Evolutionary conservation across 2,797 vertebrate species (phyloP), one percentile per base, ranked within the genome.

Genomic region (Lepilemur septentrionalis): DNA sequence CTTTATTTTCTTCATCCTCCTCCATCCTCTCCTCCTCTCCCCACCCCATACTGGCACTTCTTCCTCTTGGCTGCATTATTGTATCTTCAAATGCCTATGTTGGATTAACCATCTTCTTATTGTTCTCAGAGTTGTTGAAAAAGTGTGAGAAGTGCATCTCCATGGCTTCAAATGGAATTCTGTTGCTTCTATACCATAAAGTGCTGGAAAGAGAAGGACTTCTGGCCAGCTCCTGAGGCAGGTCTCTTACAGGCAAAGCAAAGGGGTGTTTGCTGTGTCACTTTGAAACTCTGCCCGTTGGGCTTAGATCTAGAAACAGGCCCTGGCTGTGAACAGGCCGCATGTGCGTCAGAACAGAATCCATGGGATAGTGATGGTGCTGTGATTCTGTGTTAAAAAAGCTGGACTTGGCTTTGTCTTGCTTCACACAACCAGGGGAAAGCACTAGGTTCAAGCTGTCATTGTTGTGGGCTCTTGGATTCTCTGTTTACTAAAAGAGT

Each of bases 301-400:
- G 12, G 10, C 13, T 59, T 17, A 69, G 28, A 55, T 5, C 2
- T 50, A 38, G 28, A 81, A 65, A 18, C 3, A n/a, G 17, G 14
- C 9, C 13, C 23, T 61, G 32, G 5, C 1, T 81, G 7, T n/a
- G 30, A 46, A 50, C 0, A 2, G 2, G 7, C 2, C 35, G 4
- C 30, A 28, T 14, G 7, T 1, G 28, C 10, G 35, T 38, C 12
- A 79, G 48, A 63, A 59, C 12, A n/a, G 17, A 86, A 5, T 28
- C 48, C 30, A 2, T 0, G 1, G 10, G 46, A 32, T 15, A 3
- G 2, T 9, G 35, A 52, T 15, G 35, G 25, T 10, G 18, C 14
- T 43, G 4, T 79, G 48, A 63, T 25, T 72, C 35, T 2, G 18
- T 35, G 4, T 35, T 69, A 41, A 50, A 72, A 52, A 76, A 25